phyloP scores from a whole-genome alignment of 1,140 invertebrate species.

The Magallana ariakensis region DNA sequence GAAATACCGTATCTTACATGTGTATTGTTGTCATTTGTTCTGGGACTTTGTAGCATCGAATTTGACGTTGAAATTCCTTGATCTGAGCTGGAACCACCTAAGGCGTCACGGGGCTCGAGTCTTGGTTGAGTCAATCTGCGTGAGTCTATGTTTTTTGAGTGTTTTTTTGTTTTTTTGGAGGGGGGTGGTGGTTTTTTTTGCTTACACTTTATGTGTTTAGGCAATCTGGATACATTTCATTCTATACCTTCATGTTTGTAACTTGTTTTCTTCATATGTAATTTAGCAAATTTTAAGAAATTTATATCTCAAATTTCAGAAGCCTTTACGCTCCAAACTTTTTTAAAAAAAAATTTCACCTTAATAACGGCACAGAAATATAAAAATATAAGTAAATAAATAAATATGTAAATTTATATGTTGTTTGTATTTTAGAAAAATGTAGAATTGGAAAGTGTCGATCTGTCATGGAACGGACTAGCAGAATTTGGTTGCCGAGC shows the following conservation, averaged over 20 bases:
- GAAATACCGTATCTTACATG: too few species aligned
- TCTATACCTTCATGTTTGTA: background rate
- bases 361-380: too few species aligned
- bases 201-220: background rate
- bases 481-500: constrained; percentile 69
- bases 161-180: too few species aligned
- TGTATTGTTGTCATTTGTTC: background rate
- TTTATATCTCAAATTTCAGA: background rate
- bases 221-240: background rate
- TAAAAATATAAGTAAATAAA: too few species aligned
- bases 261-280: background rate
- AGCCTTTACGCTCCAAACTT: background rate
- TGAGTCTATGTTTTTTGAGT: constrained; percentile 42
- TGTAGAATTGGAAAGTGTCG: constrained; percentile 60
- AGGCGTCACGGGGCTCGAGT: constrained; percentile 62
- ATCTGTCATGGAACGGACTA: constrained; percentile 76
- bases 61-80: constrained; percentile 59
- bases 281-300: background rate
- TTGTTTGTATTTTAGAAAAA: constrained; percentile 60
- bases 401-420: too few species aligned
- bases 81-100: constrained; percentile 71
- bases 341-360: too few species aligned
- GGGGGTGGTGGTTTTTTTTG: too few species aligned
- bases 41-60: constrained; percentile 55
- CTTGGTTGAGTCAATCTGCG: constrained; percentile 62